Base-by-base conservation (phyloP, 2,888 invertebrate genomes). In the Ophion ventricosus region DNA sequence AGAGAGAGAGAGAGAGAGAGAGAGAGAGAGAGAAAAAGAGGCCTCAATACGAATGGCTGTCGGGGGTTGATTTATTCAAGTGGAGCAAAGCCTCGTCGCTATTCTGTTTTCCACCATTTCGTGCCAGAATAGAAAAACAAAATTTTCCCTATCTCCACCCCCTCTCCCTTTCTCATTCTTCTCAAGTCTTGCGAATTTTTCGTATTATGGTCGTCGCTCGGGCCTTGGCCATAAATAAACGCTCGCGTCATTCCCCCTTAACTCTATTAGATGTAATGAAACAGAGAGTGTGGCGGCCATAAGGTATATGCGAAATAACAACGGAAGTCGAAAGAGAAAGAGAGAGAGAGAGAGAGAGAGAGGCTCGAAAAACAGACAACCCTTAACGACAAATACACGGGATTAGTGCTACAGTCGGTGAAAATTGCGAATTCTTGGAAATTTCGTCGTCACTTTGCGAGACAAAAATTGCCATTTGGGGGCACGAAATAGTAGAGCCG, bases 21-120 rank as follows among this genome's bases (percentile, higher is more conserved):
- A 66, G 72, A 77, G 64, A 77, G 49, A 69, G 69, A 35, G 25
- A 59, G 40, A 69, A 23, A 59, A 23, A 59, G 57, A 76, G 40
- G 23, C 54, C 67, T 49, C 79, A 66, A 78, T 80, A 54, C 69
- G 54, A 49, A 63, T 72, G 66, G 74, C 70, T 70, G 56, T 61
- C 77, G 69, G 43, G 80, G 86, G 85, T 88, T 89, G 86, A 89
- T 90, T 90, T 91, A 90, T 90, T 90, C 90, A 91, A 91, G 83
- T 90, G 85, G 90, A 90, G 90, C 89, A 91, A 83, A 80, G 80
- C 70, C 76, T 74, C 61, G 66, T 67, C 83, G 77, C 69, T 80
- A 79, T 84, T 85, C 74, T 87, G 77, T 86, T 83, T 80, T 77
- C 70, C 59, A 73, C 57, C 20, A 35, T 79, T 66, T 5, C 35